A percentile compares a stretch with the other conserved stretches of the same genome.
These are phyloP conservation scores for Tangara arthus DNA, from an alignment of 2,797 vertebrate genomes.

Conservation along the genomic window DNA sequence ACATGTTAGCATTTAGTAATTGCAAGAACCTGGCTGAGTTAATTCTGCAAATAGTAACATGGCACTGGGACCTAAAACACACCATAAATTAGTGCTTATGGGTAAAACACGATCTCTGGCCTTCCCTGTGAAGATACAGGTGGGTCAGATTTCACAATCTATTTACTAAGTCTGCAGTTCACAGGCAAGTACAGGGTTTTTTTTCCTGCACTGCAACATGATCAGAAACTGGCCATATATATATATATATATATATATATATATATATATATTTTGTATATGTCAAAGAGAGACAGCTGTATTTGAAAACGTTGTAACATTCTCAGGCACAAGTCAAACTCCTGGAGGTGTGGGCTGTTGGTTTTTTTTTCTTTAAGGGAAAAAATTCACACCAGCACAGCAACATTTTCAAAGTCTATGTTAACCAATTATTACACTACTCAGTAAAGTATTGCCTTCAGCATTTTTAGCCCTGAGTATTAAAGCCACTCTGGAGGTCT, in stretches of 20 bases:
- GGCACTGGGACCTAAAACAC: not conserved
- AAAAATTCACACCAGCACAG: not conserved
- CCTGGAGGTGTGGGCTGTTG: not conserved
- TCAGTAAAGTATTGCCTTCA: not conserved
- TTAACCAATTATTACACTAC: not conserved
- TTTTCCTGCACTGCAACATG: not conserved
- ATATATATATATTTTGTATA: not conserved
- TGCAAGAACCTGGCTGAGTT: not conserved
- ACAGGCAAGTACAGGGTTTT: not conserved
- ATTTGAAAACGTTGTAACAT: not conserved
- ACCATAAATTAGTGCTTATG: constrained; percentile 9
- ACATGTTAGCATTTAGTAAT: not conserved
- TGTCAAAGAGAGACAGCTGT: not conserved
- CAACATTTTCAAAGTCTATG: not conserved
- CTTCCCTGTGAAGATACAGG: not conserved
- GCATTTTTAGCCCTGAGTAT: not conserved
- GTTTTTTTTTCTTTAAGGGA: not conserved
- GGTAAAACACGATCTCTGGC: not conserved
- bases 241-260: no score
- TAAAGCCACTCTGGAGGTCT: not conserved
- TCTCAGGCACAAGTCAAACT: not conserved
- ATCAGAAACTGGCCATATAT: not conserved
- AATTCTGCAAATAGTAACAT: constrained; percentile 24
- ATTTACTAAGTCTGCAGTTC: constrained; percentile 26
- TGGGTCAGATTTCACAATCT: constrained; percentile 36